Conservation (phyloP, 92 coral and sea anemone genomes). For the Zoanthus gigantus region DNA sequence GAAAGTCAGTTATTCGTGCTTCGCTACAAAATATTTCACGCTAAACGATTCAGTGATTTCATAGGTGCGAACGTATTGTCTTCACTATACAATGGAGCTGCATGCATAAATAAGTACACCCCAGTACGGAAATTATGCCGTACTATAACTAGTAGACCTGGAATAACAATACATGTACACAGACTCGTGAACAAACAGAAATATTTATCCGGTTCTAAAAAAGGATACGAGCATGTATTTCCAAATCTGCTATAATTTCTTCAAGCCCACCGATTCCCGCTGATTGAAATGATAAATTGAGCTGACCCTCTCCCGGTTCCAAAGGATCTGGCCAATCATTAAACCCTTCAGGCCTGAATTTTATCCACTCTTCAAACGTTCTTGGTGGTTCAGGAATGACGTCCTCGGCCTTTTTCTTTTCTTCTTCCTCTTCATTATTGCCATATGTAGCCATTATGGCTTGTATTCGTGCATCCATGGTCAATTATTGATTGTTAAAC, state of each 20-base stretch:
- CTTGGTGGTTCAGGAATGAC: conserved; percentile 65
- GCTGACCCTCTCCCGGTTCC: conserved; percentile 65
- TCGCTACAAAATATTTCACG: no score
- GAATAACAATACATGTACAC: background rate
- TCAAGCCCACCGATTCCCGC: conserved; percentile 94
- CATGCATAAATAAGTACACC: no score
- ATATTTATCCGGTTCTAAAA: background rate
- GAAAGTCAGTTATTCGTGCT: no score
- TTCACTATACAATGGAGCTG: no score
- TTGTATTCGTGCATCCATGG: conserved; percentile 84
- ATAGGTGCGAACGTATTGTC: no score
- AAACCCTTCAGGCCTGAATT: conserved; percentile 57
- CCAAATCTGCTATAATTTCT: conserved; percentile 82
- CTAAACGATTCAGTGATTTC: no score
- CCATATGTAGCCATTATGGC: conserved; percentile 80
- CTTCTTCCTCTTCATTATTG: conserved; percentile 62
- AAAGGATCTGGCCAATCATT: conserved; percentile 75
- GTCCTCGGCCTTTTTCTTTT: conserved; percentile 46
- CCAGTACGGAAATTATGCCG: no score
- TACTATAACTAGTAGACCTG: background rate
- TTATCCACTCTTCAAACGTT: conserved; percentile 85
- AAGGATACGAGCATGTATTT: conserved; percentile 90
- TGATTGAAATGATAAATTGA: conserved; percentile 71
- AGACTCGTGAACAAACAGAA: no score
- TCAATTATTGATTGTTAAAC: background rate